phyloP scores from a whole-genome alignment of 2,113 vertebrate species.

The Diphyllodes magnificus region DNA sequence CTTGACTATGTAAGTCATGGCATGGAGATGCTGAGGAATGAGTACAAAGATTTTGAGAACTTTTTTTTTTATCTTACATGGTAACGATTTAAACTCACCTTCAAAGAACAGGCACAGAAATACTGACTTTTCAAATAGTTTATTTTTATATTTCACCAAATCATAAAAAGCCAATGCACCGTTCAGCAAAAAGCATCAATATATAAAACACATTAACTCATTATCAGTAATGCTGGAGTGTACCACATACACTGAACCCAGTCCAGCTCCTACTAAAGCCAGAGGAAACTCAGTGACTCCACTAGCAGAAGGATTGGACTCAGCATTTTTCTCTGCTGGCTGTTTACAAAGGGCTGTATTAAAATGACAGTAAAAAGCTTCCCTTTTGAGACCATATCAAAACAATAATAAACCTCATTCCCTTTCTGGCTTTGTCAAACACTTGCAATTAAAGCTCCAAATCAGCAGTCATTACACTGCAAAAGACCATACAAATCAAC shows the following conservation, averaged over 20 bases:
- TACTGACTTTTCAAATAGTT: slow-evolving; percentile 16
- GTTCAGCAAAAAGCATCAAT: slow-evolving; percentile 49
- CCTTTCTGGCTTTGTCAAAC: neutral
- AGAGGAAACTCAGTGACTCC: neutral
- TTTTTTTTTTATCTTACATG: neutral
- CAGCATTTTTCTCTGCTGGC: neutral
- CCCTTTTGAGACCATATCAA: slow-evolving; percentile 17
- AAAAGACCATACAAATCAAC: neutral
- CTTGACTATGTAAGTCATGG: neutral
- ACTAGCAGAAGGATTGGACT: neutral
- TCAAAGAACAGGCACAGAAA: neutral
- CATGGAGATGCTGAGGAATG: neutral
- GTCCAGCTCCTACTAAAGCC: neutral
- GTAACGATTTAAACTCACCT: neutral
- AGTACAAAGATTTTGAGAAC: neutral
- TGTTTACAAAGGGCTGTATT: slow-evolving; percentile 26
- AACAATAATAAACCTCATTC: neutral
- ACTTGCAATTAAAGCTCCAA: slow-evolving; percentile 11
- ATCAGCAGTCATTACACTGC: neutral
- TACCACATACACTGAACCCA: neutral
- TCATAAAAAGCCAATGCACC: slow-evolving; percentile 46
- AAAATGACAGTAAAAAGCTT: slow-evolving; percentile 36
- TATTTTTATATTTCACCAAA: slow-evolving; percentile 52
- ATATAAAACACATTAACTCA: slow-evolving; percentile 24
- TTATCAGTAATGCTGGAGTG: neutral